A percentile compares a stretch with the other conserved stretches of the same genome.
Conservation (phyloP, 2,113 vertebrate species). For the Xiphophorus maculatus region DNA sequence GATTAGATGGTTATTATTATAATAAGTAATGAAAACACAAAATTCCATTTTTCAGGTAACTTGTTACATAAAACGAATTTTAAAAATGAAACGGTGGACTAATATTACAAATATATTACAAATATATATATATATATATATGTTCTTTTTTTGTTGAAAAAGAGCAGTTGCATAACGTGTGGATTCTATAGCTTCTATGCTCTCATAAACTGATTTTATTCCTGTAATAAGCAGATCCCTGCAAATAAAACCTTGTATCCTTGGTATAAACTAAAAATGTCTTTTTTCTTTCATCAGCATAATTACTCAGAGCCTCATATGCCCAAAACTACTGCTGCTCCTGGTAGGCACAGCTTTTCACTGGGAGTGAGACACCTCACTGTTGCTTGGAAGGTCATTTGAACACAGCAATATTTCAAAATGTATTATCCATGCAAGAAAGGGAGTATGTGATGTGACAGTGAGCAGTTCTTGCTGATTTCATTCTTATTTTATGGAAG, state of each 20-base stretch:
- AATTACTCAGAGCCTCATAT: background rate
- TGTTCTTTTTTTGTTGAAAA: background rate
- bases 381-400: background rate
- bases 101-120: no score
- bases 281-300: background rate
- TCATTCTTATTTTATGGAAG: no score
- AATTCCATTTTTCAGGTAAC: no score
- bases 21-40: no score
- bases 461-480: background rate
- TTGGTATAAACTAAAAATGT: background rate
- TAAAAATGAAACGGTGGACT: no score
- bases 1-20: no score
- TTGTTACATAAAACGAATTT: no score
- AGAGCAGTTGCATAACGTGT: background rate
- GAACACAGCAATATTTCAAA: background rate
- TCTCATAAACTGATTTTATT: background rate
- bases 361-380: background rate
- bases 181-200: background rate
- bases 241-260: background rate
- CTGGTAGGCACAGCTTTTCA: background rate
- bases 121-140: no score
- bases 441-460: background rate
- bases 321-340: background rate
- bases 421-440: background rate
- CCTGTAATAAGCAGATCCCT: background rate